These are phyloP conservation scores for Athripsodes cinereus DNA, from an alignment of 2,888 invertebrate species.

Conservation along the genomic window DNA sequence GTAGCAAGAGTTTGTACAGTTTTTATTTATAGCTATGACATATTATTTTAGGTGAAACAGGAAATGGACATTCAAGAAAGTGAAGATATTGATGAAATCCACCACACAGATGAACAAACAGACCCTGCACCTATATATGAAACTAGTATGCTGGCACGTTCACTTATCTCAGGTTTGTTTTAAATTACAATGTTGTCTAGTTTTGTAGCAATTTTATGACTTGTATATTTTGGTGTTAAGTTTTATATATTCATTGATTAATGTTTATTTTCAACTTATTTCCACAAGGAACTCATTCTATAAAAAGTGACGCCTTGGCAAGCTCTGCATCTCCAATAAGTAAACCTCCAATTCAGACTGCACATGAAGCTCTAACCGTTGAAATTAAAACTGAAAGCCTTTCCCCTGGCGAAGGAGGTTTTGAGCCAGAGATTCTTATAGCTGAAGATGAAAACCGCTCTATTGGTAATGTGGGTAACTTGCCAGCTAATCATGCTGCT, in stretches of 20 bases:
- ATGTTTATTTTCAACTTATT: background rate
- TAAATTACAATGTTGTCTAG: conserved; percentile 14
- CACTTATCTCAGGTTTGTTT: conserved; percentile 48
- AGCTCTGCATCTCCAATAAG: conserved; percentile 21
- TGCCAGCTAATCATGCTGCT: conserved; percentile 40
- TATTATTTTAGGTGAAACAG: conserved; percentile 20
- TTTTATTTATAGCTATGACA: background rate
- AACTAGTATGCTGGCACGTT: conserved; percentile 51
- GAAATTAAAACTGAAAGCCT: conserved; percentile 46
- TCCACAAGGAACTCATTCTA: conserved; percentile 42
- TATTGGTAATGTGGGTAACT: conserved; percentile 25
- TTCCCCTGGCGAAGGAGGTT: conserved; percentile 42
- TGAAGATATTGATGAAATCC: conserved; percentile 7
- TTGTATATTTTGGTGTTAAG: conserved; percentile 7
- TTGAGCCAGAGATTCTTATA: conserved; percentile 46
- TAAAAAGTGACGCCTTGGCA: conserved; percentile 41
- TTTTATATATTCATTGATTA: conserved; percentile 5
- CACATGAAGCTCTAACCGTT: conserved; percentile 35
- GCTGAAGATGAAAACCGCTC: conserved; percentile 45
- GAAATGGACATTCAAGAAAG: conserved; percentile 17
- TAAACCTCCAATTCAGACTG: conserved; percentile 29
- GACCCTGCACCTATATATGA: conserved; percentile 40
- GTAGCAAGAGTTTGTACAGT: too few species aligned
- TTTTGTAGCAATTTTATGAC: background rate
- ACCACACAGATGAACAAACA: conserved; percentile 5